Base-by-base conservation (phyloP, 2,888 invertebrate genomes). In the Ectobius pallidus region DNA sequence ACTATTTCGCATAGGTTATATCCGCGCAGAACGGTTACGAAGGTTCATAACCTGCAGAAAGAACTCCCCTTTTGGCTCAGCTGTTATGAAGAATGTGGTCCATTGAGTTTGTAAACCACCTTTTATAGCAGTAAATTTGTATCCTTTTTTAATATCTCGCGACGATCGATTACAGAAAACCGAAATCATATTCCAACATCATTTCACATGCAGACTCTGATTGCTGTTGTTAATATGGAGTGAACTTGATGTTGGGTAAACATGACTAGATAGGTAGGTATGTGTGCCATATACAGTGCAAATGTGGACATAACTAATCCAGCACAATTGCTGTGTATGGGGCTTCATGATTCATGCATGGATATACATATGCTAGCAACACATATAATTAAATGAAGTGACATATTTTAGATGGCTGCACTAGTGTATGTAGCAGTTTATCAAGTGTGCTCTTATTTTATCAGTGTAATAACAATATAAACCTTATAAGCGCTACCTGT, bases 251-350 rank as follows among this genome's bases (percentile, higher is more conserved):
- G 58, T 22, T 52, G 18, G 20, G 27, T n/a, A 58, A 58, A 58
- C n/a, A 25, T 14, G 30, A 4, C 58, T 30, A 14, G 52, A 20
- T 52, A 25, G 7, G 2, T 52, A 52, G 58, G 58, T 58, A 30
- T 58, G 58, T 58, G 58, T 52, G 52, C 25, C 14, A 52, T 52
- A 52, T 52, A 18, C 3, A 25, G 52, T 52, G 52, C 20, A 52
- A 52, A 52, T 52, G 25, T 58, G 58, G 58, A 58, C 58, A 58
- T 58, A 58, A 27, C 58, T 58, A 58, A 58, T 58, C 30, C 58
- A 58, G 58, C 27, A 58, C 55, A 55, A 55, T 55, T 55, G 27
- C 58, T 4, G 58, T 11, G 22, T 52, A 1, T 52, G 52, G 20
- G 52, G 25, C 7, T 14, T 52, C 58, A 58, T 58, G 58, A 58